Evolutionary conservation across 2,797 vertebrate species (phyloP), one percentile per base, ranked within the genome.

Genomic region (Halcyon leucocephala): DNA sequence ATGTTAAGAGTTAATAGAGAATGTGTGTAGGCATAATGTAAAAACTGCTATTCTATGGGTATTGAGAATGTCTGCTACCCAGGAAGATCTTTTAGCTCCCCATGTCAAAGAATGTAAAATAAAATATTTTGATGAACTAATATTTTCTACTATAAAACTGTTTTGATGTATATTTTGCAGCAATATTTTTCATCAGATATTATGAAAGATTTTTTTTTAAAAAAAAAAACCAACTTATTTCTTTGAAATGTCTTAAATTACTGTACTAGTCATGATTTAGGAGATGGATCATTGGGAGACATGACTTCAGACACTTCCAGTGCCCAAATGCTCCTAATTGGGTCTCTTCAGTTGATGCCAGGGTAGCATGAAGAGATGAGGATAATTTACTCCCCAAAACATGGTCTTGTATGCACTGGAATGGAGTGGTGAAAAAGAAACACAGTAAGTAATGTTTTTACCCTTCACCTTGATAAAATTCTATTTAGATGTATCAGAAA

Each of bases 241-340:
- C 0, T 70, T 86, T 24, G 7, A 74, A 84, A 74, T 35, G 4
- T 15, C 9, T 61, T 57, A 8, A 33, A 54, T 29, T 88, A 6
- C 7, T 25, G 25, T 29, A 31, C 3, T 14, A 9, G 7, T 20
- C 2, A 8, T 24, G 70, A 33, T 54, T 62, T 66, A 60, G 39
- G 51, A 70, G 26, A 11, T 37, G 2, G 14, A 20, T 16, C 0
- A 0, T 57, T 12, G 35, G 19, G 77, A 62, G 24, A 46, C 9
- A 19, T 19, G 18, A 31, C 14, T 54, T 72, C 20, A 73, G 39
- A 55, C 7, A 42, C 16, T 28, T 78, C 14, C 10, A 35, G 8
- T 51, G 15, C 17, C 13, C 44, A 9, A 7, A 25, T 39, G 11
- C 7, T 60, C 12, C 9, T 49, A 9, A 37, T 55, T 89, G 26